phyloP scores from a whole-genome alignment of 2,797 vertebrate species.

The Poecilia gillii region DNA sequence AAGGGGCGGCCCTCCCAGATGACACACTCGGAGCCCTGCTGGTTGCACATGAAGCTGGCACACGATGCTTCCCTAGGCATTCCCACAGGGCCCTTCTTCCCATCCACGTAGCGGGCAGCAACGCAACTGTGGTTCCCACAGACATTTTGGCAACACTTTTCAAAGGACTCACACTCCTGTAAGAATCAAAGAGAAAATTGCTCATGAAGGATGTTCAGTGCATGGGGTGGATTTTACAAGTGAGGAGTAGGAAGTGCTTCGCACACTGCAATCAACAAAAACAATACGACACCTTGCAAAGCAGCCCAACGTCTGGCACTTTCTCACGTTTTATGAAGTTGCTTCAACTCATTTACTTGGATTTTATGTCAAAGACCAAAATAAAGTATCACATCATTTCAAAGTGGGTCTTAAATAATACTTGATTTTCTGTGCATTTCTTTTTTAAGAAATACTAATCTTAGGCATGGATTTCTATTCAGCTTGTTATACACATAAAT shows the following conservation, averaged over 20 bases:
- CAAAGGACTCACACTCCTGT: conserved; percentile 95
- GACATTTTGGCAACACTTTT: conserved; percentile 97
- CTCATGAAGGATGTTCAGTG: not conserved
- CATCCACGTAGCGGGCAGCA: conserved; percentile 91
- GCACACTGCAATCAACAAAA: not conserved
- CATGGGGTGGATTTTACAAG: conserved; percentile 6
- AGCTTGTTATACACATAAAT: not conserved
- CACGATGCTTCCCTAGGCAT: conserved; percentile 93
- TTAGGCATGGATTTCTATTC: not conserved
- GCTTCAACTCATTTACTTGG: not conserved
- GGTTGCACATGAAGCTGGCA: conserved; percentile 92
- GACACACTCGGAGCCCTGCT: conserved; percentile 96
- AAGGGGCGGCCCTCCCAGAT: conserved; percentile 96
- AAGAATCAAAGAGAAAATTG: conserved; percentile 78
- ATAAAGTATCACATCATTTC: not conserved
- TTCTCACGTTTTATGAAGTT: not conserved
- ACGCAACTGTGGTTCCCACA: conserved; percentile 96
- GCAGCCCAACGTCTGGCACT: not conserved
- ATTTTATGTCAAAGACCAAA: not conserved
- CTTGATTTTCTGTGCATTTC: not conserved
- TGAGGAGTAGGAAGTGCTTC: not conserved
- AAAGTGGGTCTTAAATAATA: not conserved
- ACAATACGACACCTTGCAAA: not conserved
- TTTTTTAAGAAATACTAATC: not conserved
- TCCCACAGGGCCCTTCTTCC: conserved; percentile 88